phyloP scores from a whole-genome alignment of 2,797 vertebrate genomes.

The Anabas testudineus region DNA sequence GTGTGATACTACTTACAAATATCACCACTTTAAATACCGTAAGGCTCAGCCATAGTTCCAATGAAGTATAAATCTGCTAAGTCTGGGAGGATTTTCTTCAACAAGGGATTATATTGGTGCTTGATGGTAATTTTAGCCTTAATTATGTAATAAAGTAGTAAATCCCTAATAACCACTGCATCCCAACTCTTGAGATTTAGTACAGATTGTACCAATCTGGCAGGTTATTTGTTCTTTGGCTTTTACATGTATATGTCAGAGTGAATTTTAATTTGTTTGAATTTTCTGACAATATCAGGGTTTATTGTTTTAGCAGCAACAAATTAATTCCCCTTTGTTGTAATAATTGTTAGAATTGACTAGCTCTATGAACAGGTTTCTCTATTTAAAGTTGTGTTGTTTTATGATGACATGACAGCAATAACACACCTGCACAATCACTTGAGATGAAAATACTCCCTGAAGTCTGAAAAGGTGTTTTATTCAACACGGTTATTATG shows the following conservation, averaged over 20 bases:
- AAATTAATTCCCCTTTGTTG: neutral
- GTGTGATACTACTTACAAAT: neutral
- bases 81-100: constrained; percentile 20
- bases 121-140: constrained; percentile 53
- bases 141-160: constrained; percentile 47
- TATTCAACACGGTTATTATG: too few relatives aligned
- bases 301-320: constrained; percentile 25
- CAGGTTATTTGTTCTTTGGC: neutral
- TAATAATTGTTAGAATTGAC: constrained; percentile 12
- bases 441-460: constrained; percentile 9
- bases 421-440: constrained; percentile 43
- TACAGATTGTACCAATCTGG: constrained; percentile 29
- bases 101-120: constrained; percentile 46
- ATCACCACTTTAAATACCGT: constrained; percentile 13
- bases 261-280: constrained; percentile 4
- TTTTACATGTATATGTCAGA: constrained; percentile 21
- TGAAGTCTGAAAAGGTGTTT: constrained; percentile 23
- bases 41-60: constrained; percentile 10
- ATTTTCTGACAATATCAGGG: constrained; percentile 31
- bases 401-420: constrained; percentile 42
- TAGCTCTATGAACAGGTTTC: constrained; percentile 6
- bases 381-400: constrained; percentile 13
- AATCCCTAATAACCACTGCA: constrained; percentile 11
- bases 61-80: constrained; percentile 36
- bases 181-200: constrained; percentile 30